Conservation (phyloP, 1,140 invertebrate genomes). For the Pogonognathellus flavescens region DNA sequence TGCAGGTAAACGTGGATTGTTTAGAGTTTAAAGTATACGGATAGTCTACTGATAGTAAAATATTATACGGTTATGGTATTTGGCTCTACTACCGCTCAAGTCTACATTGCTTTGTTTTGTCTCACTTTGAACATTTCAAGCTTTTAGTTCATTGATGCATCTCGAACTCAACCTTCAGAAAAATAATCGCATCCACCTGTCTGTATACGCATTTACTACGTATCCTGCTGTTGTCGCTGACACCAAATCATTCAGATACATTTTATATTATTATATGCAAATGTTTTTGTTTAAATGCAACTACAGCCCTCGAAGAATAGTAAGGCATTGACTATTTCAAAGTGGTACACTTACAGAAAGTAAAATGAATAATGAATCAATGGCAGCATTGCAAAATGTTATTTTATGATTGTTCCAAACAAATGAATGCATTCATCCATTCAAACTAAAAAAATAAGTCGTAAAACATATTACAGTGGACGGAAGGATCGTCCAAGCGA, state of each 20-base stretch:
- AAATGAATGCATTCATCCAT: conserved; percentile 35
- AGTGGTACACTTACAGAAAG: not conserved
- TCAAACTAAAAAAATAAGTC: not conserved
- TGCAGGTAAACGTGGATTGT: not conserved
- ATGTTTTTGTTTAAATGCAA: too few relatives aligned
- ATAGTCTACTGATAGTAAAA: not conserved
- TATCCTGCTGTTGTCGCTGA: too few relatives aligned
- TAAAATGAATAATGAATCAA: conserved; percentile 21
- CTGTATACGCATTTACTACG: not conserved
- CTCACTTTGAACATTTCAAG: too few relatives aligned
- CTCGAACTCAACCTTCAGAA: conserved; percentile 15
- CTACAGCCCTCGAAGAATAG: too few relatives aligned
- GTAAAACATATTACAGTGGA: not conserved
- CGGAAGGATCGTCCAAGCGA: conserved; percentile 24
- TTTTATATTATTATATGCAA: too few relatives aligned
- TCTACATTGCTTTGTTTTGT: too few relatives aligned
- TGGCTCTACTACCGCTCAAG: not conserved
- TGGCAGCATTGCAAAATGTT: conserved; percentile 11
- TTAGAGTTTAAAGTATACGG: not conserved
- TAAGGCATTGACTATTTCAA: too few relatives aligned
- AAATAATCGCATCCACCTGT: conserved; percentile 36
- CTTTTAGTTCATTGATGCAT: conserved; percentile 30
- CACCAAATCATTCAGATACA: too few relatives aligned
- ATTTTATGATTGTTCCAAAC: conserved; percentile 36
- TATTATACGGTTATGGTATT: not conserved